These are phyloP conservation scores for Anguilla obscura DNA, from an alignment of 2,797 vertebrate species.

Conservation along the genomic window DNA sequence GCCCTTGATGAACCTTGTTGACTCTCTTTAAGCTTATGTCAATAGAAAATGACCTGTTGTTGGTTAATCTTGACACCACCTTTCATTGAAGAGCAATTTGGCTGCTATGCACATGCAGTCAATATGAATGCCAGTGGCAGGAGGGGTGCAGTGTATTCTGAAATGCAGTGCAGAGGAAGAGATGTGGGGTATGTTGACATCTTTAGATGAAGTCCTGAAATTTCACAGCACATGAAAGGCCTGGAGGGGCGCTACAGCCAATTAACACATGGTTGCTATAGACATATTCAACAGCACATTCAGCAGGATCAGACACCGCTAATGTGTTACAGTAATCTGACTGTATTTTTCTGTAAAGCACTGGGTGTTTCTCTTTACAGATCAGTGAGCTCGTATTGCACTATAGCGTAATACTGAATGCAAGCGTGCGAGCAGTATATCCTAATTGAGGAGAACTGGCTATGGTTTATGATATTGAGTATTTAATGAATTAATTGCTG, in stretches of 20 bases:
- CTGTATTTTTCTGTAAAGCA: slow-evolving; percentile 18
- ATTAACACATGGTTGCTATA: slow-evolving; percentile 31
- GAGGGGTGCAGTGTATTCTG: background rate
- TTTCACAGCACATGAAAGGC: background rate
- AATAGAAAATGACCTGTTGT: background rate
- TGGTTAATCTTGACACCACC: background rate
- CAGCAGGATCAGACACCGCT: slow-evolving; percentile 25
- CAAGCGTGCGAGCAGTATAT: too few species aligned
- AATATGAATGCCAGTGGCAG: background rate
- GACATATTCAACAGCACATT: slow-evolving; percentile 24
- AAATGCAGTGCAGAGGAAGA: background rate
- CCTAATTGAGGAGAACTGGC: too few species aligned
- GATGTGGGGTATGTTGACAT: slow-evolving; percentile 8
- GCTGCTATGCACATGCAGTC: background rate
- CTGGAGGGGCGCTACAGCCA: slow-evolving; percentile 2
- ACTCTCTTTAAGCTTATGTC: background rate
- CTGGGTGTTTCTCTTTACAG: slow-evolving; percentile 15
- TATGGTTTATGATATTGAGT: too few species aligned
- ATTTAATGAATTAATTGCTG: too few species aligned
- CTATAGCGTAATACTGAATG: background rate
- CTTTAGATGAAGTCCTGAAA: slow-evolving; percentile 9
- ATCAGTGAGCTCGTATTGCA: slow-evolving; percentile 21
- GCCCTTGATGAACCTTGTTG: too few species aligned
- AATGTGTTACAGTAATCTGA: slow-evolving; percentile 28
- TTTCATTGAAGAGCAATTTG: background rate